Base-by-base conservation (phyloP, 2,113 vertebrate genomes). In the Apodemus sylvaticus region DNA sequence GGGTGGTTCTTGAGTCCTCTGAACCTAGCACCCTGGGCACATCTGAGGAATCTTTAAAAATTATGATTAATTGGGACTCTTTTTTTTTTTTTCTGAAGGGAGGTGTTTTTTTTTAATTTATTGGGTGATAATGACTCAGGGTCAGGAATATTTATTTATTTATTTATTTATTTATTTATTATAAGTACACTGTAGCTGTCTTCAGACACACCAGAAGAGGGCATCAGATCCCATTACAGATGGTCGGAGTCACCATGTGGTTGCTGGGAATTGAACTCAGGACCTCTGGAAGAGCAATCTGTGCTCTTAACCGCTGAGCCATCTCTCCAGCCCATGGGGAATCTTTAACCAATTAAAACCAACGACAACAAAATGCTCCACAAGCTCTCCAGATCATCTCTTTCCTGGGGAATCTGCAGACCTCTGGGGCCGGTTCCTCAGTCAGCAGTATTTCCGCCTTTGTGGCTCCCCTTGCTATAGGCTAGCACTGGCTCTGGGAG, bases 281-380 rank as follows among this genome's bases (percentile, higher is more conserved):
- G n/a, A n/a, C n/a, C n/a, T n/a, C n/a, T n/a, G n/a, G n/a, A n/a
- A n/a, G n/a, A n/a, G n/a, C n/a, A n/a, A n/a, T n/a, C n/a, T n/a
- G n/a, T n/a, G n/a, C n/a, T n/a, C n/a, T n/a, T n/a, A n/a, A n/a
- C n/a, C n/a, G n/a, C n/a, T n/a, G n/a, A n/a, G n/a, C n/a, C n/a
- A n/a, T n/a, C n/a, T n/a, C n/a, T n/a, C n/a, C n/a, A n/a, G n/a
- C n/a, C n/a, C n/a, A n/a, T n/a, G n/a, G 89, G 78, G 17, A 85
- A 70, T 93, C 85, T 94, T 82, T 90, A 88, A 78, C 20, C 42
- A 34, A 60, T 86, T 89, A 39, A 45, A 86, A 92, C 74, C 88
- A 96, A 29, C 16, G 64, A 20, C 60, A 85, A 45, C 24, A 82
- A 64, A n/a, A n/a, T 45, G 6, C 29, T 36, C 11, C 20, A 36